Base-by-base conservation (phyloP, 2,113 vertebrate species). In the Thymallus thymallus region DNA sequence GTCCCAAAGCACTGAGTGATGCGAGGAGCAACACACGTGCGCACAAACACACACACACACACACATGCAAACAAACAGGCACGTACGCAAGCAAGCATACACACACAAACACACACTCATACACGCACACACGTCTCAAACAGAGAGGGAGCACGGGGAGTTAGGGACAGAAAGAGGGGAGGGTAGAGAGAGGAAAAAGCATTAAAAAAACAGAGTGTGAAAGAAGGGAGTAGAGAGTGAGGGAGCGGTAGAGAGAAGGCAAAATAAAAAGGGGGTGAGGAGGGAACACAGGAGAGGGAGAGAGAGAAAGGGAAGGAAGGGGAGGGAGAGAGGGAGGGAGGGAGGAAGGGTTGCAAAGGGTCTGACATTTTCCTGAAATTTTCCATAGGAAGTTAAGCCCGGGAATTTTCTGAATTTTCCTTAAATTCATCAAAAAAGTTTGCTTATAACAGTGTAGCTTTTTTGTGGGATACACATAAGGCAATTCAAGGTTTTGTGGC, bases 1-100 rank as follows among this genome's bases (percentile, higher is more conserved):
- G 92, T 94, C 94, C 93, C 94, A 60, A 60, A 60, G 56, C 56
- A 60, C 56, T 9, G 56, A 60, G n/a, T n/a, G 2, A 22, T 9
- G 56, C 9, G 20, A 20, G n/a, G 56, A 60, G 56, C 18, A 23
- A 68, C 80, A 89, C 88, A 62, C 60, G 20, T 58, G 61, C 66
- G 64, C 56, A 72, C n/a, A 71, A 22, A 85, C 9, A 29, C 13
- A 7, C 5, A 18, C 5, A 6, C 24, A 32, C 24, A 14, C 13
- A 29, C 45, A 62, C 65, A 72, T 16, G 9, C 13, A 1, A 26
- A 32, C 29, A 20, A 13, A 32, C 63, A 10, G 30, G 48, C 69
- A 23, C 10, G 51, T 5, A 20, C 20, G 24, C 55, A 35, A 5
- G 6, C 6, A 35, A 5, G 6, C 32, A 35, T 6, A 35, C 6